Base-by-base conservation (phyloP, 1,140 invertebrate genomes). In the Cataglyphis hispanica region DNA sequence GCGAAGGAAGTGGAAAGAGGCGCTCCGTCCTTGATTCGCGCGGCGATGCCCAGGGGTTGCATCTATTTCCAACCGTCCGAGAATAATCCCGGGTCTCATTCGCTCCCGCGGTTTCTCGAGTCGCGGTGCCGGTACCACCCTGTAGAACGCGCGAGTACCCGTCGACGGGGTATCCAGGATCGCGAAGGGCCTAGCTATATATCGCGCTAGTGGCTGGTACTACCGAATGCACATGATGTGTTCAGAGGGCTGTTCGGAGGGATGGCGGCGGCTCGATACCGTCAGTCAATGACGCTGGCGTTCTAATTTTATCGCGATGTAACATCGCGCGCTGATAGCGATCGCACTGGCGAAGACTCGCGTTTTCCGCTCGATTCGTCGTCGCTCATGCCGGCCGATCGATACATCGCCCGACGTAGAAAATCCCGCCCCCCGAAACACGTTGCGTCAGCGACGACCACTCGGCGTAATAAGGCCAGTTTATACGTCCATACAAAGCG, bases 221-320 rank as follows among this genome's bases (percentile, higher is more conserved):
- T 19, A 61, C 37, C 67, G 50, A 81, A 37, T 22, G 50, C 56
- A 43, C 37, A 60, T 16, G 46, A 34, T n/a, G 43, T 58, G 43
- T 58, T 53, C 46, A 72, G 40, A 19, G 66, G 43, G 56, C 86
- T 56, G 67, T 72, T 61, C 67, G 22, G n/a, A n/a, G 27, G 43
- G 56, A 25, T 69, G 31, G 46, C 43, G 34, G 43, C 43, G 61
- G 46, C 16, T 58, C 22, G 61, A 53, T 69, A n/a, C 40, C n/a
- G 80, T 37, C 78, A 83, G 78, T 86, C 80, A 76, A 86, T 74
- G 85, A 84, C 63, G 70, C 27, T 83, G n/a, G 69, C 56, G 53
- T 84, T 86, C 75, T 61, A 86, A 80, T 86, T 69, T 80, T 53
- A 80, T 25, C 66, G 78, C 46, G 78, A 81, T 56, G 66, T n/a